Conservation (phyloP, 2,888 invertebrate species). For the Micoletzkya japonica region DNA sequence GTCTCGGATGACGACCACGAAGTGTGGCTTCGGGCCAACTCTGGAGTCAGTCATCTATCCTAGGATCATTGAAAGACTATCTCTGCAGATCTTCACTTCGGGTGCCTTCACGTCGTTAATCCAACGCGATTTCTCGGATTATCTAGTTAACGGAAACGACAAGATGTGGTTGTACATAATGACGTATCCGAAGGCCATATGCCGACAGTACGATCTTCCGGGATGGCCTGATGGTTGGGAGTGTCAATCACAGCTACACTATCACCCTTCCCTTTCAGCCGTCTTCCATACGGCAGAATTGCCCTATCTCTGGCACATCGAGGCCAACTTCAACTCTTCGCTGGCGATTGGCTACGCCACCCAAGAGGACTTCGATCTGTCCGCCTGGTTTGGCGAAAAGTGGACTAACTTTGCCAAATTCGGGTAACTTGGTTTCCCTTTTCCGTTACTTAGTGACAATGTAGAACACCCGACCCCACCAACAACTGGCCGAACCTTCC, state of each 20-base stretch:
- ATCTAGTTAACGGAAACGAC: constrained; percentile 16
- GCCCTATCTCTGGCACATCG: constrained; percentile 27
- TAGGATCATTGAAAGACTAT: neutral
- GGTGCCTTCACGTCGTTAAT: constrained; percentile 18
- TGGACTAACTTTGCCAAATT: constrained; percentile 33
- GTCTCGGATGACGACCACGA: constrained; percentile 14
- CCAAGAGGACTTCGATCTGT: constrained; percentile 25
- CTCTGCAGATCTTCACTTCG: constrained; percentile 7
- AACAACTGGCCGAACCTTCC: constrained; percentile 12
- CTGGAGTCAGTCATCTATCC: neutral
- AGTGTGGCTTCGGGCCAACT: constrained; percentile 12
- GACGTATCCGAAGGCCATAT: constrained; percentile 19
- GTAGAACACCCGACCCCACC: neutral
- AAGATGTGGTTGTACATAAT: constrained; percentile 23
- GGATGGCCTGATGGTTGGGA: constrained; percentile 12
- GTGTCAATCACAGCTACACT: no score
- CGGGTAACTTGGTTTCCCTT: neutral
- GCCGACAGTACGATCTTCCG: constrained; percentile 10
- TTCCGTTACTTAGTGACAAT: neutral
- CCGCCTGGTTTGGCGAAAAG: constrained; percentile 32
- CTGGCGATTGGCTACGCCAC: neutral
- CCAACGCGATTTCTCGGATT: constrained; percentile 16
- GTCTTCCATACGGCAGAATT: constrained; percentile 32
- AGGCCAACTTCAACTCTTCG: constrained; percentile 23
- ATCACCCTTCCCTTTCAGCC: constrained; percentile 13